These are phyloP conservation scores for Tillus elongatus DNA, from an alignment of 2,888 invertebrate species.

Conservation along the genomic window DNA sequence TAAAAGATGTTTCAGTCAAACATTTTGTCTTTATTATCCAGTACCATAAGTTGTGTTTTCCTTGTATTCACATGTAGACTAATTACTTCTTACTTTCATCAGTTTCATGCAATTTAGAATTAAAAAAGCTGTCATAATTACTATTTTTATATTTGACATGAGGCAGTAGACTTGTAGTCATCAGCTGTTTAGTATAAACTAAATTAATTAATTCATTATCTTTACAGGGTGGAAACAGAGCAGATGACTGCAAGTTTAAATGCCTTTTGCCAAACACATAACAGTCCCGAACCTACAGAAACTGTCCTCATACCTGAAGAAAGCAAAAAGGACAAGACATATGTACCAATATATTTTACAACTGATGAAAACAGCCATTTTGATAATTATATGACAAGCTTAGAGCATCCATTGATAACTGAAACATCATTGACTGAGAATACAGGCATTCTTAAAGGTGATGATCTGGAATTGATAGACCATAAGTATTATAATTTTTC, in stretches of 20 bases:
- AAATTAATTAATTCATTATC: constrained; percentile 20
- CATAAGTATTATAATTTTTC: no score
- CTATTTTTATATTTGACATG: no score
- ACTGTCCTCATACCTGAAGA: constrained; percentile 3
- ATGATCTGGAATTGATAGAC: no score
- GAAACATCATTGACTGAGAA: constrained; percentile 10
- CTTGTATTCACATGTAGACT: no score
- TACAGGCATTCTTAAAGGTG: no score
- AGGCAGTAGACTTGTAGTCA: constrained; percentile 2
- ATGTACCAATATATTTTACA: background rate
- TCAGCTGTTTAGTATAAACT: no score
- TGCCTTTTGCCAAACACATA: constrained; percentile 28
- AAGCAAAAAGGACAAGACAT: background rate
- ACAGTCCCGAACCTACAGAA: constrained; percentile 8
- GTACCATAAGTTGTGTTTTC: no score
- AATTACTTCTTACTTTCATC: no score
- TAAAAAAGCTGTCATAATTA: no score
- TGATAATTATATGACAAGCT: constrained; percentile 13
- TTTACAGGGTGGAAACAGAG: constrained; percentile 25
- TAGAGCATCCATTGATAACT: constrained; percentile 15
- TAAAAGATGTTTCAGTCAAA: no score
- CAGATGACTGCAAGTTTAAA: constrained; percentile 27
- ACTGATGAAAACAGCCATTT: constrained; percentile 8
- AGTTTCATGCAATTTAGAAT: no score
- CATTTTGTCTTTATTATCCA: no score